Evolutionary conservation across 2,797 vertebrate species (phyloP).

Genomic region (Toxotes lorentzi): DNA sequence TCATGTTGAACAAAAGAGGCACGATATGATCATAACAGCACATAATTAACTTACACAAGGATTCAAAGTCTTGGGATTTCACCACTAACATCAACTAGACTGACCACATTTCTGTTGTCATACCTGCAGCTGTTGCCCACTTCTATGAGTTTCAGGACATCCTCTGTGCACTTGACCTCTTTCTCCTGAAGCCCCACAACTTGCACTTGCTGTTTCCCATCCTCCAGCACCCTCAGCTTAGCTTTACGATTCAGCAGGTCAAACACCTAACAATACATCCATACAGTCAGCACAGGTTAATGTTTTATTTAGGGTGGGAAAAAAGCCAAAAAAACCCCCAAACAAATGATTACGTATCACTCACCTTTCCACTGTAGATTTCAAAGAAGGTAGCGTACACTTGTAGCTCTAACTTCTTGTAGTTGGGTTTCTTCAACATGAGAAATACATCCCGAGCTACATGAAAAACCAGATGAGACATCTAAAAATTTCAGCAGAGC

Average conservation of each 20-base stretch:
- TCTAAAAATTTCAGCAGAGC: not conserved
- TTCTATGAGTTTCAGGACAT: constrained; percentile 97
- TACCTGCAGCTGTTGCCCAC: constrained; percentile 99
- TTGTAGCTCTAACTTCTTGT: constrained; percentile 98
- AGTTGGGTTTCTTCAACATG: constrained; percentile 97
- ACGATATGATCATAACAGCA: not conserved
- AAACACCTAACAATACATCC: constrained; percentile 87
- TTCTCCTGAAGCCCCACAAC: constrained; percentile 96
- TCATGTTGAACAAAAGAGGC: not conserved
- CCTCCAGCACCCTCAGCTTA: constrained; percentile 96
- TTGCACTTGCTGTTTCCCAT: constrained; percentile 97
- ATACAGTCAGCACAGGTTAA: not conserved
- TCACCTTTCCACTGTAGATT: constrained; percentile 98
- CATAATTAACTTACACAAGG: not conserved
- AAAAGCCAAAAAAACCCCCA: not conserved
- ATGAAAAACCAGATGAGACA: constrained; percentile 26
- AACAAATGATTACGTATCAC: constrained; percentile 25
- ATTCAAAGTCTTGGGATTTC: not conserved
- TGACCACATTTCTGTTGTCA: not conserved
- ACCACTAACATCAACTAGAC: not conserved
- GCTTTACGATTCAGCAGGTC: constrained; percentile 96
- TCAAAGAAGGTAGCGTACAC: constrained; percentile 98
- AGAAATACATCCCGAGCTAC: constrained; percentile 97
- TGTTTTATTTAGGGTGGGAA: not conserved
- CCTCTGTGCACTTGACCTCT: constrained; percentile 96